These are phyloP conservation scores for Notothenia rossii DNA, from an alignment of 2,113 vertebrate species.

Conservation along the genomic window DNA sequence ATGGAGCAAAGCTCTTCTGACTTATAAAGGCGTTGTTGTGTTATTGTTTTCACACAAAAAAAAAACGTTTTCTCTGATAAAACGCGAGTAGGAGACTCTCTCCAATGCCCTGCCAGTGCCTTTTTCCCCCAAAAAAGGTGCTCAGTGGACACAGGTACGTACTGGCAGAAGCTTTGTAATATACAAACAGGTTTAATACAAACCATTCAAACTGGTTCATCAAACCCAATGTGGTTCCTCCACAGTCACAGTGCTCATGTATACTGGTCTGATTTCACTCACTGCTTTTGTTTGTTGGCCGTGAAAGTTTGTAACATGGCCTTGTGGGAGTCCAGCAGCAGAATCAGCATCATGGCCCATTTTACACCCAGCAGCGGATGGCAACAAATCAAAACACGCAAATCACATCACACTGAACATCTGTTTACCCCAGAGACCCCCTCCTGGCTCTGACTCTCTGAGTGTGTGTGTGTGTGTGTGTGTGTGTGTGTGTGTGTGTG, in stretches of 20 bases:
- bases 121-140: no score
- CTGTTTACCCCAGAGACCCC: constrained; percentile 48
- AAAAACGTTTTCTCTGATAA: no score
- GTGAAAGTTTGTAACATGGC: not conserved
- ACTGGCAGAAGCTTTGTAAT: not conserved
- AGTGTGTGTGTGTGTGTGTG: constrained; percentile 3
- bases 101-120: no score
- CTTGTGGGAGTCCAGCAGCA: constrained; percentile 13
- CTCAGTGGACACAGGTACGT: no score
- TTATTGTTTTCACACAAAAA: no score
- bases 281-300: constrained; percentile 13
- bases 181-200: not conserved
- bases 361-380: constrained; percentile 29
- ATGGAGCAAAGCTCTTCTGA: no score
- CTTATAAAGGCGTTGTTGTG: no score
- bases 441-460: not conserved
- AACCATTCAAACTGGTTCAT: not conserved
- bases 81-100: no score
- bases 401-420: constrained; percentile 48
- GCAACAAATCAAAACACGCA: constrained; percentile 41
- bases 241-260: not conserved
- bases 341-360: constrained; percentile 11
- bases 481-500: constrained; percentile 3
- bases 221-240: constrained; percentile 3
- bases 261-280: not conserved